Conservation (phyloP, 2,888 invertebrate species). For the Mycalesis mineus region DNA sequence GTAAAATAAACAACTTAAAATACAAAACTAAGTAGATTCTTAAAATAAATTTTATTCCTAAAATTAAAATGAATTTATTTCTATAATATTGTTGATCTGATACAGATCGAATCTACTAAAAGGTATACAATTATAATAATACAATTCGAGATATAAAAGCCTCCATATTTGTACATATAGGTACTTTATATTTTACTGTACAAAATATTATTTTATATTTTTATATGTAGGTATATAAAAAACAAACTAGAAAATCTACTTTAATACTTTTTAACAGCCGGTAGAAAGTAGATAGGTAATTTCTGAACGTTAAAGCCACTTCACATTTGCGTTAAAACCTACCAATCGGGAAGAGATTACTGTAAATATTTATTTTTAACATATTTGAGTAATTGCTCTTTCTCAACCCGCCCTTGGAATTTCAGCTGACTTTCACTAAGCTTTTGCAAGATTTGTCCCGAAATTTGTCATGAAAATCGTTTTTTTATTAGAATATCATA, state of each 20-base stretch:
- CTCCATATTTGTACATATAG: constrained; percentile 48
- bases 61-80: constrained; percentile 16
- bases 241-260: not conserved
- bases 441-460: no score
- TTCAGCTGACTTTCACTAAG: no score
- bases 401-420: no score
- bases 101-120: constrained; percentile 59
- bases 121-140: not conserved
- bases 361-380: no score
- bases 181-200: constrained; percentile 20
- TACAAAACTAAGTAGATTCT: not conserved
- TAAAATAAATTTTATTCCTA: constrained; percentile 3
- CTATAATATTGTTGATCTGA: constrained; percentile 51
- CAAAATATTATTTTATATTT: not conserved
- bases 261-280: not conserved
- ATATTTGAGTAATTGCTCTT: no score
- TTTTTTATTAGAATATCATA: no score
- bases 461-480: no score
- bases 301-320: no score
- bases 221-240: not conserved
- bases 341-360: no score
- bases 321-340: no score
- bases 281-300: no score
- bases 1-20: constrained; percentile 12
- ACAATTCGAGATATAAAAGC: constrained; percentile 34